Percentiles rank a stretch among this genome's conserved stretches.
Conservation (phyloP, 1,140 invertebrate species). For the Apis cerana region DNA sequence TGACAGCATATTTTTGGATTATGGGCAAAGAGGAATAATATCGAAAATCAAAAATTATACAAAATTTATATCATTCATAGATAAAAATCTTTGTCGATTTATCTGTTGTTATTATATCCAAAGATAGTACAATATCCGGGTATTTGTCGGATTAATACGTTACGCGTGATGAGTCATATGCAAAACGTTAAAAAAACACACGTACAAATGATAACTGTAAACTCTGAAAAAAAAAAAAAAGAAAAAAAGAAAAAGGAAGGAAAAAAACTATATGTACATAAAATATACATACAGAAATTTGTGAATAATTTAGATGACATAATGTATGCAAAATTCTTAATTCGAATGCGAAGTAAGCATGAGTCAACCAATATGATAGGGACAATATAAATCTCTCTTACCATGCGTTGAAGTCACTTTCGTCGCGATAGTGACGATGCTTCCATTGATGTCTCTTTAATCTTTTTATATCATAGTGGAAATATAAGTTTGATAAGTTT, state of each 20-base stretch:
- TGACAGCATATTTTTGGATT: neutral
- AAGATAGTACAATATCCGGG: neutral
- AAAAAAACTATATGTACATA: neutral
- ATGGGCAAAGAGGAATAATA: neutral
- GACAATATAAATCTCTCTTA: neutral
- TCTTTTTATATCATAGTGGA: neutral
- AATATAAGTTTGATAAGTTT: neutral
- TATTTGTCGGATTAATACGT: neutral
- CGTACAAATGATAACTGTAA: neutral
- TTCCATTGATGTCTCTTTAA: constrained; percentile 26
- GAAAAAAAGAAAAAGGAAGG: too few species aligned
- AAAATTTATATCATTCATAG: neutral
- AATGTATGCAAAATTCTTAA: neutral
- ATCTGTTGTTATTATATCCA: neutral
- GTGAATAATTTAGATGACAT: neutral
- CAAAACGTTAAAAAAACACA: neutral
- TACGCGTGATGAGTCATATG: neutral
- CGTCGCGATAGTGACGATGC: neutral
- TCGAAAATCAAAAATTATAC: neutral
- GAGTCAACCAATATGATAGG: too few species aligned
- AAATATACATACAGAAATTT: neutral
- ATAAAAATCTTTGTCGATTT: neutral
- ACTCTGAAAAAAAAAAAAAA: neutral
- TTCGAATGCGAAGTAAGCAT: neutral
- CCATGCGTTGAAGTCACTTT: constrained; percentile 23